These are phyloP conservation scores for Drosophila recens DNA, from an alignment of 2,888 invertebrate species.

Conservation along the genomic window DNA sequence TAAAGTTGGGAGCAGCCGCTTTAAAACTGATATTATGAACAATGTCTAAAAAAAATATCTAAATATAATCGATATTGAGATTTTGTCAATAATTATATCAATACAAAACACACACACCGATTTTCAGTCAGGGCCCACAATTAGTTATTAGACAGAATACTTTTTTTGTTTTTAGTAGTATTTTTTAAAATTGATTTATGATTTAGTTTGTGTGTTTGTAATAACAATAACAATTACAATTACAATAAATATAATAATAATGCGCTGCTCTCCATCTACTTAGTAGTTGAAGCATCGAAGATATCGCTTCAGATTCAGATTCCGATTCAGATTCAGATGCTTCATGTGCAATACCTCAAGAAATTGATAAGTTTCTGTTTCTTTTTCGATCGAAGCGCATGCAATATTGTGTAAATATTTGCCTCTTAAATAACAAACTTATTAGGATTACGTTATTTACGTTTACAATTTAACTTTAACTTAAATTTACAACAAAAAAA, in stretches of 20 bases:
- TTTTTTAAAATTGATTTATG: conserved; percentile 26
- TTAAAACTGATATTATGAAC: too few species aligned
- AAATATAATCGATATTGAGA: neutral
- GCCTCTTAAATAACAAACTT: conserved; percentile 40
- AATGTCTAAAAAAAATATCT: too few species aligned
- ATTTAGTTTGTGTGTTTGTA: conserved; percentile 28
- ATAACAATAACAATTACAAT: conserved; percentile 22
- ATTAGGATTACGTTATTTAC: conserved; percentile 48
- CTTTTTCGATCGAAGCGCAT: conserved; percentile 38
- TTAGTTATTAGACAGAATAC: conserved; percentile 34
- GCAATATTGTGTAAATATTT: conserved; percentile 47
- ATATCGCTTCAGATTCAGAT: conserved; percentile 30
- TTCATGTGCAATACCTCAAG: conserved; percentile 77
- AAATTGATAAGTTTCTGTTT: conserved; percentile 20
- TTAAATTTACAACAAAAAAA: neutral
- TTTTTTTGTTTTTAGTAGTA: conserved; percentile 12
- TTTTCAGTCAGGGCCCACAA: conserved; percentile 11
- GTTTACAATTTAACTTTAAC: conserved; percentile 39
- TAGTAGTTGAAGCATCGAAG: conserved; percentile 68
- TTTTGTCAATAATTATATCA: neutral
- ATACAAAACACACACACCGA: neutral
- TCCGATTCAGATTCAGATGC: conserved; percentile 46
- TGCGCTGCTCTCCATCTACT: conserved; percentile 64
- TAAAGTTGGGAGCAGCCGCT: too few species aligned
- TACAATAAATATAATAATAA: neutral